These are phyloP conservation scores for Montipora efflorescens DNA, from an alignment of 64 coral and sea anemone species.

Conservation along the genomic window DNA sequence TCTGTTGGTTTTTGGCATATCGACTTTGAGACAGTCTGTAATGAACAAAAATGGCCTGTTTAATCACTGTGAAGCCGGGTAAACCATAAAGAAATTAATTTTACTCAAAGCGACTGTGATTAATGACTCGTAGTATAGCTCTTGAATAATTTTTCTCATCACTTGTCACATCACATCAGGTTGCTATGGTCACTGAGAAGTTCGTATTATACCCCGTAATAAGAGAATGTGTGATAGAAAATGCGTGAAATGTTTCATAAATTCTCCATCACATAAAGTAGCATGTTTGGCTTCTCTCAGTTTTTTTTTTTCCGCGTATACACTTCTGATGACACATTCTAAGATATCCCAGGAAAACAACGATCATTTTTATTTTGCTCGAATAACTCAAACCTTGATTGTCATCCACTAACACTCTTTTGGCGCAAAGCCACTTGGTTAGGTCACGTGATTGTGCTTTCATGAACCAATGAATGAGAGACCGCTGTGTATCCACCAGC, in stretches of 20 bases:
- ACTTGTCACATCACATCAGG: no score
- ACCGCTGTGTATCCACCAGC: conserved; percentile 63
- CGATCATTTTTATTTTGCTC: background rate
- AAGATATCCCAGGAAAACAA: background rate
- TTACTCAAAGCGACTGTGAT: no score
- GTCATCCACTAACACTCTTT: conserved; percentile 52
- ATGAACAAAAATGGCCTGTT: background rate
- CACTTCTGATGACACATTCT: no score
- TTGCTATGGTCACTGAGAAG: no score
- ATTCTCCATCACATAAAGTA: no score
- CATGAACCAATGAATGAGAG: conserved; percentile 88
- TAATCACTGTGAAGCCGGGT: background rate
- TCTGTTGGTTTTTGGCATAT: conserved; percentile 7
- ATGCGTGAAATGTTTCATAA: no score
- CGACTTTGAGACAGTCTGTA: conserved; percentile 16
- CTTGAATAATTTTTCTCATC: no score
- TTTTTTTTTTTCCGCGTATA: no score
- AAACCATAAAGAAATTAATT: background rate
- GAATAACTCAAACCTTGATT: conserved; percentile 54
- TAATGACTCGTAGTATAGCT: no score
- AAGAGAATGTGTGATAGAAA: no score
- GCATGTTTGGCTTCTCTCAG: no score
- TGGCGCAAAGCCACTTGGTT: conserved; percentile 79
- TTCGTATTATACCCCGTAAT: no score
- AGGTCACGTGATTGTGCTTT: conserved; percentile 77